Base-by-base conservation (phyloP, 2,888 invertebrate genomes). In the Lithophane semibrunnea region DNA sequence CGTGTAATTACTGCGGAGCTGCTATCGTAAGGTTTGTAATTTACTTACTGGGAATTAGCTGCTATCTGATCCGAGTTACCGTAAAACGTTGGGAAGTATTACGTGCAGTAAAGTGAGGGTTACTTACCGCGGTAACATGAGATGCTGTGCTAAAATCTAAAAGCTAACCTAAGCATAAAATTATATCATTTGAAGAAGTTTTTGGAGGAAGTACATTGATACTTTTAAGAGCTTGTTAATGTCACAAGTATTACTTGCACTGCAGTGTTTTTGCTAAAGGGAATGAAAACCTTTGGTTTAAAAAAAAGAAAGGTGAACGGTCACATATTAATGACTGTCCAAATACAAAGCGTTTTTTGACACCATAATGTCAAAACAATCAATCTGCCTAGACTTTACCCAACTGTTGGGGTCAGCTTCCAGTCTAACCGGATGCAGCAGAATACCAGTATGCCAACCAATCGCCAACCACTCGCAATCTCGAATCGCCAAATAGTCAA, bases 1-100 rank as follows among this genome's bases (percentile, higher is more conserved):
- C 86, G 84, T 86, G 92, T 94, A 93, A 94, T 95, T 93, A 93
- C 86, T 88, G 82, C 75, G 87, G 84, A 88, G 88, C 88, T 90
- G 91, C 73, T 76, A 92, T 93, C 93, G 92, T 91, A 92, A 92
- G 76, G 75, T 81, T 83, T 80, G 84, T 89, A 88, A 88, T 88
- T 88, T 88, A 88, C 89, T 92, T 92, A 88, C 89, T 89, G 82
- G 90, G 80, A 84, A 84, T 84, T 79, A 86, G 84, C 72, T 3
- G 79, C 49, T 84, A 86, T 84, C 84, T 84, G 84, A 79, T 84
- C 72, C 47, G 60, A 16, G 65, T 58, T 75, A 73, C 70, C 54
- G 71, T 82, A 82, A 77, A 82, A 77, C 37, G 64, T 44, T 37
- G 42, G 37, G 52, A 86, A 64, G 64, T 69, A 85, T 83, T 77